phyloP scores from a whole-genome alignment of 2,113 vertebrate species.

The Callopanchax toddi region DNA sequence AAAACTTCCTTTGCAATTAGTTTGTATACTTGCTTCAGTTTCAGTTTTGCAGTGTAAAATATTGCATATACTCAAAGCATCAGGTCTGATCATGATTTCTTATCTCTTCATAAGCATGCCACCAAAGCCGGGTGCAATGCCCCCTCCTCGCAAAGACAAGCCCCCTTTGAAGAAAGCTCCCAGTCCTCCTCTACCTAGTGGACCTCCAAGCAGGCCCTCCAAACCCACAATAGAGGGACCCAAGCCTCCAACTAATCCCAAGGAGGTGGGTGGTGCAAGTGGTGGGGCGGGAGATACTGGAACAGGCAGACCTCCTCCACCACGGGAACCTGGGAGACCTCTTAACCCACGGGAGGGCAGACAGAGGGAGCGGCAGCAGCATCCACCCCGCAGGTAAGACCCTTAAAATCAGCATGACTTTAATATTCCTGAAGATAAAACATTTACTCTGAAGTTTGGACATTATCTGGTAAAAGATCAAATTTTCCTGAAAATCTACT shows the following conservation, averaged over 20 bases:
- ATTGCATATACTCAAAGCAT: not conserved
- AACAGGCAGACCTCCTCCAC: constrained; percentile 63
- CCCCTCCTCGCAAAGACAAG: constrained; percentile 86
- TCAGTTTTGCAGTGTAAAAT: too few relatives aligned
- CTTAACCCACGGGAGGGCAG: constrained; percentile 85
- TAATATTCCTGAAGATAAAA: not conserved
- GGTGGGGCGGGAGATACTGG: constrained; percentile 1
- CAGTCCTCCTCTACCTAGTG: constrained; percentile 78
- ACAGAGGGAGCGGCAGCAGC: constrained; percentile 87
- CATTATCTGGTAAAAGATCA: too few relatives aligned
- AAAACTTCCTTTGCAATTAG: too few relatives aligned
- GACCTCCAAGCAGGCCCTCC: constrained; percentile 69
- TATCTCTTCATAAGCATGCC: constrained; percentile 49
- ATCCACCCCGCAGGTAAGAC: constrained; percentile 87
- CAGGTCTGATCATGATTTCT: constrained; percentile 25
- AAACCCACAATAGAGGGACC: constrained; percentile 77
- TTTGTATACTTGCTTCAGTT: too few relatives aligned
- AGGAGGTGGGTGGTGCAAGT: constrained; percentile 53
- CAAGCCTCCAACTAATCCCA: constrained; percentile 77
- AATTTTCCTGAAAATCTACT: too few relatives aligned
- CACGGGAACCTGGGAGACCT: constrained; percentile 75
- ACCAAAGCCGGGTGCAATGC: constrained; percentile 66
- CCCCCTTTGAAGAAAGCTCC: constrained; percentile 85
- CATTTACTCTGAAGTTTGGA: not conserved
- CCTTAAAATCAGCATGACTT: not conserved